Evolutionary conservation across 2,797 vertebrate species (phyloP).

Genomic region (Moxostoma hubbsi): DNA sequence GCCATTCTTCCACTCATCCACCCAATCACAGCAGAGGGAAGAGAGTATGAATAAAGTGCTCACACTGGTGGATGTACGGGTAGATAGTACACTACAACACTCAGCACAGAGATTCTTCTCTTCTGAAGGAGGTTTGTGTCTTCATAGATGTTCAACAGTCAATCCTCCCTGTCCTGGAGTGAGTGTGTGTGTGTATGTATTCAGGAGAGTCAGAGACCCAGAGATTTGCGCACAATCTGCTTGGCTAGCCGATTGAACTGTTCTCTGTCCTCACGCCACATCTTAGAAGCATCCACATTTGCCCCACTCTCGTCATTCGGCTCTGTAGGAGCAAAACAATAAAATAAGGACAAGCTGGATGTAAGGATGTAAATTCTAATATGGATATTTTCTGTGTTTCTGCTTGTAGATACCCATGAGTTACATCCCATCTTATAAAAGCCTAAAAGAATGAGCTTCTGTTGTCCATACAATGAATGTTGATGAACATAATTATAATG

Average conservation of each 20-base stretch:
- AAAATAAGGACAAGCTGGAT: too few species aligned
- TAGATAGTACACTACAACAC: conserved; percentile 28
- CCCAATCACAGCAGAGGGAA: conserved; percentile 10
- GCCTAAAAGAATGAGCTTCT: too few species aligned
- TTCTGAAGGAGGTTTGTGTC: not conserved
- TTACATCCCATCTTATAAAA: too few species aligned
- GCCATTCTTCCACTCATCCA: not conserved
- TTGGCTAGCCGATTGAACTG: conserved; percentile 92
- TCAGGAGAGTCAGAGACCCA: conserved; percentile 80
- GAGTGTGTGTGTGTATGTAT: conserved; percentile 12
- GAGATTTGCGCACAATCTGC: conserved; percentile 93
- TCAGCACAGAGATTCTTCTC: not conserved
- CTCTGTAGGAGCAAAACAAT: conserved; percentile 73
- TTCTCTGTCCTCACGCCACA: conserved; percentile 96
- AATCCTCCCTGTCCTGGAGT: conserved; percentile 23
- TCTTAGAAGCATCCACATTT: conserved; percentile 95
- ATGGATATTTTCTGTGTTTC: too few species aligned
- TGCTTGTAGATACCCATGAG: too few species aligned
- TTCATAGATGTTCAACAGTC: not conserved
- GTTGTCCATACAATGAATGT: too few species aligned
- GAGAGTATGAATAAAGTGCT: conserved; percentile 52
- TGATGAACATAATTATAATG: too few species aligned
- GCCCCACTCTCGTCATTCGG: conserved; percentile 97
- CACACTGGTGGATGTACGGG: conserved; percentile 29
- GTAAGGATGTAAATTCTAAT: too few species aligned